Base-by-base conservation (phyloP, 30 jellyfish, hydroid and myxozoan species). In the Rhopilema esculentum region DNA sequence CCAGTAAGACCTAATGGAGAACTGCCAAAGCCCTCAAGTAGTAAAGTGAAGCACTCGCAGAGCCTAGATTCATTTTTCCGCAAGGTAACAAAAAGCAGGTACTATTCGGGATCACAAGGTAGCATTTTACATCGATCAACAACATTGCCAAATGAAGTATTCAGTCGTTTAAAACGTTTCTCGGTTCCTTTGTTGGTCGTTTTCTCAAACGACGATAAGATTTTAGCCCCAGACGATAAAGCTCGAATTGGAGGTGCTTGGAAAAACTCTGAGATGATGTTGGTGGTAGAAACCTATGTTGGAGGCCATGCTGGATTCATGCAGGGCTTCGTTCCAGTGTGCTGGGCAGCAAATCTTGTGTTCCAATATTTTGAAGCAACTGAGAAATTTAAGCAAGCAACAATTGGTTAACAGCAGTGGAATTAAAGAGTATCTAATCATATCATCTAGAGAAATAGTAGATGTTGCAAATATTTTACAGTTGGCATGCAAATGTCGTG, bases 261-360 rank as follows among this genome's bases (percentile, higher is more conserved):
- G 88, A 80, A 77, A 51, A 40, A 79, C 40, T 65, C 91, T 19
- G 96, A 88, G 1, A 21, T 76, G 30, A 50, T 79, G 0, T 48
- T 88, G 1, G 84, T 71, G n/a, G 91, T 88, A 0, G 96, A 88
- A 82, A 62, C 91, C 51, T 22, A 71, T 22, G 65, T 15, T 51
- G 96, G 96, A 24, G 96, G 96, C 62, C 96, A 88, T 40, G 91
- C 82, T 12, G 96, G 96, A 51, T 88, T 88, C 52, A 27, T 88
- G 22, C 75, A 79, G 40, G 96, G 88, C 28, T 51, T 69, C 61
- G 8, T 27, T 12, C 96, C 96, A 23, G 86, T 63, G n/a, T 78
- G 96, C 78, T 88, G 96, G 96, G 91, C 96, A 19, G 96, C 96
- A 1, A 31, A 64, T 16, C 79, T 88, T 8, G 96, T 72, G 8